phyloP scores from a whole-genome alignment of 2,797 vertebrate genomes.

The Sus cebifrons region DNA sequence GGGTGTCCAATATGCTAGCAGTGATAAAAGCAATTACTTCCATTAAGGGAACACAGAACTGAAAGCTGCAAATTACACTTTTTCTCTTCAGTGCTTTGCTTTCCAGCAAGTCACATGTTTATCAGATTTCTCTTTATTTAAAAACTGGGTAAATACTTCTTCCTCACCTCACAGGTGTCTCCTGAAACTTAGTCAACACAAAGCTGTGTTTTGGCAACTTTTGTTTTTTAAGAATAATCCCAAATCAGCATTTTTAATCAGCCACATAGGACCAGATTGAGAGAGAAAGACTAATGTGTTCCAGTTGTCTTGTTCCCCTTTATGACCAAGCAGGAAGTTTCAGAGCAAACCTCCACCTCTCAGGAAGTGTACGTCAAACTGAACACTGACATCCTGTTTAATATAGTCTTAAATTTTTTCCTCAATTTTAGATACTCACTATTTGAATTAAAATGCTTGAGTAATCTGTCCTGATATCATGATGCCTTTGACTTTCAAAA shows the following conservation, averaged over 20 bases:
- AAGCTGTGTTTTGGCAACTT: conserved; percentile 33
- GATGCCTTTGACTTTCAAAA: conserved; percentile 57
- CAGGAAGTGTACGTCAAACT: conserved; percentile 80
- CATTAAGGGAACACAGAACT: conserved; percentile 48
- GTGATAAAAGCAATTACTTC: background rate
- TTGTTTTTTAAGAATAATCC: conserved; percentile 45
- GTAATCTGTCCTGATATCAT: conserved; percentile 62
- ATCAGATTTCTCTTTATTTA: conserved; percentile 46
- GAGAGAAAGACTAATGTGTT: conserved; percentile 66
- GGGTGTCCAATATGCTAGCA: background rate
- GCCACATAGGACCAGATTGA: background rate
- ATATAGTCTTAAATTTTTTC: conserved; percentile 50
- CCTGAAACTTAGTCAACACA: conserved; percentile 21
- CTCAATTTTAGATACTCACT: conserved; percentile 58
- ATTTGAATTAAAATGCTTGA: conserved; percentile 58
- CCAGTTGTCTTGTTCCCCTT: conserved; percentile 66
- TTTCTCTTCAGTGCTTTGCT: conserved; percentile 56
- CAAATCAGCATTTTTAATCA: conserved; percentile 66
- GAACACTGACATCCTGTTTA: conserved; percentile 78
- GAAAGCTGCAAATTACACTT: conserved; percentile 49
- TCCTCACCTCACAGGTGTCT: conserved; percentile 26
- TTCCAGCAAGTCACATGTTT: conserved; percentile 73
- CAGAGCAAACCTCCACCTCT: conserved; percentile 70
- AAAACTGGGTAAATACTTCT: conserved; percentile 39
- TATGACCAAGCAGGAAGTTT: conserved; percentile 83